Evolutionary conservation across 2,113 vertebrate genomes (phyloP).

Genomic region (Furnarius figulus): DNA sequence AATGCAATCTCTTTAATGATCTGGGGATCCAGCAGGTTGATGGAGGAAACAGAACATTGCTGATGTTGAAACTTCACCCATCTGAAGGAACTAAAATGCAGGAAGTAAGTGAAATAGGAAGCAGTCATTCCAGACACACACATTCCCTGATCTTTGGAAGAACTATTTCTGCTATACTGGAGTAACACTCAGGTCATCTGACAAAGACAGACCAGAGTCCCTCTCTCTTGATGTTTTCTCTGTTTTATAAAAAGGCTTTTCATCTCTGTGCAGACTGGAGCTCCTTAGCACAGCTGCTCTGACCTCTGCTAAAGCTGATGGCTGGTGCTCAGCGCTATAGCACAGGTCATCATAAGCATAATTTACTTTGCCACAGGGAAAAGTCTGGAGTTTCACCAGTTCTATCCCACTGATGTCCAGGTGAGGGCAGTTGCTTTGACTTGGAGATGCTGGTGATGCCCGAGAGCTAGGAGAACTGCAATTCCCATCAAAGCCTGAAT

Average conservation of each 20-base stretch:
- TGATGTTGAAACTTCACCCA: neutral
- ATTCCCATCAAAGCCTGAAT: conserved; percentile 71
- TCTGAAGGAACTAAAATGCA: neutral
- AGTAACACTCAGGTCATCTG: conserved; percentile 86
- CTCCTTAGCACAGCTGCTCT: conserved; percentile 62
- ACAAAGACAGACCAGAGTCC: conserved; percentile 86
- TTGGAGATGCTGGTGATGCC: conserved; percentile 65
- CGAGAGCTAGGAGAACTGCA: conserved; percentile 65
- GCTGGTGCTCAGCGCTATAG: conserved; percentile 44
- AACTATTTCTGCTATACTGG: conserved; percentile 72
- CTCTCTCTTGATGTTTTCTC: conserved; percentile 83
- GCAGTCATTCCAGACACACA: neutral
- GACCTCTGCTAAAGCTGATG: conserved; percentile 52
- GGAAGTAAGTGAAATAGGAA: neutral
- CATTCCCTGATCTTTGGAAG: neutral
- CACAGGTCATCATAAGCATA: conserved; percentile 83
- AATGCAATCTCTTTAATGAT: neutral
- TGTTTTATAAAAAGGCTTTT: conserved; percentile 71
- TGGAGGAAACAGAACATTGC: neutral
- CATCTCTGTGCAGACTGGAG: conserved; percentile 45
- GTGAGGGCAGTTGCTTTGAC: conserved; percentile 56
- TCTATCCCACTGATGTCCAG: conserved; percentile 69
- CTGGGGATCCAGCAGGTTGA: neutral
- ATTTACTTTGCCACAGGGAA: conserved; percentile 89
- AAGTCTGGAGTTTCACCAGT: conserved; percentile 86